Base-by-base conservation (phyloP, 2,888 invertebrate species). In the Lycocerus yunnanus region DNA sequence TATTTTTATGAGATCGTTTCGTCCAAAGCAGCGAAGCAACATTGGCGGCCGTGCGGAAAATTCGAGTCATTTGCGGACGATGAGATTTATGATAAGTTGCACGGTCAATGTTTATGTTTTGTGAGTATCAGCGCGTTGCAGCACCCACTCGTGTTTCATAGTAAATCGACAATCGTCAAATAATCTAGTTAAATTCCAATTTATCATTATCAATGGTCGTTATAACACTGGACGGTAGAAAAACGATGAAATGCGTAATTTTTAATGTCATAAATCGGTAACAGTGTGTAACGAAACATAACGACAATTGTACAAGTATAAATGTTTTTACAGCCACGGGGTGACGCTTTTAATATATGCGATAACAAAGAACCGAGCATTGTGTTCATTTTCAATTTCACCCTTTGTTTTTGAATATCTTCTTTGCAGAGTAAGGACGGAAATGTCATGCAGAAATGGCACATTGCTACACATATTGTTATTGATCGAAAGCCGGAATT, bases 21-120 rank as follows among this genome's bases (percentile, higher is more conserved):
- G 75, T 68, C 73, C 61, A 66, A 69, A 73, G 71, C 58, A 66
- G 61, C 70, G 69, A 70, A 71, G 74, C 68, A 78, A 74, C 77
- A 74, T 73, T 73, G 68, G 75, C 77, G 78, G 74, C 72, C 79
- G 78, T 80, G 79, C 77, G 76, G 80, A 80, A 80, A 80, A 80
- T 78, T 79, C 79, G 77, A 80, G 77, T 78, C 81, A 79, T 80
- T 78, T 79, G 78, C 75, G 78, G 78, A 77, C 72, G 76, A 70
- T 73, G 77, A 80, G 80, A 80, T 81, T 81, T 81, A 81, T 80
- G 80, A 81, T 80, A 80, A 81, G 78, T 80, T 79, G 70, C 59
- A 71, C 79, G 79, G 79, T 76, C 78, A 80, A 77, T 79, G 75
- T 77, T 76, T 74, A 76, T 71, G 68, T 72, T 71, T 71, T 60